phyloP scores from a whole-genome alignment of 2,797 vertebrate genomes.

The Neomorphus geoffroyi region DNA sequence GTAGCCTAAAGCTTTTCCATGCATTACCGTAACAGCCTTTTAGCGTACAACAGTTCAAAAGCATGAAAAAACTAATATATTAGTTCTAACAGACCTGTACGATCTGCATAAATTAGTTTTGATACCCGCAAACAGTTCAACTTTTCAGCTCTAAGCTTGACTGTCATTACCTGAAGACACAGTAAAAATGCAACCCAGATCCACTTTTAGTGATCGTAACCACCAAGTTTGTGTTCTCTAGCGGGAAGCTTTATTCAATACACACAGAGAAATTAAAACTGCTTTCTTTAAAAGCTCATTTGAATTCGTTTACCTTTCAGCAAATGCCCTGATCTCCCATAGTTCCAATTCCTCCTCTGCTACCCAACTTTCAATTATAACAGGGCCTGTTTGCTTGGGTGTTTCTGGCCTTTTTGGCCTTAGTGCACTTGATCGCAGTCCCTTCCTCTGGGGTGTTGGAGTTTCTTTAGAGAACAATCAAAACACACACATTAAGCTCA shows the following conservation, averaged over 20 bases:
- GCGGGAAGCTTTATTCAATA: not conserved
- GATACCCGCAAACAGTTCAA: not conserved
- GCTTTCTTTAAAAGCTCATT: not conserved
- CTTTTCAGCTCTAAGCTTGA: not conserved
- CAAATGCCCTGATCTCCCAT: constrained; percentile 98
- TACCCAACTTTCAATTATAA: constrained; percentile 96
- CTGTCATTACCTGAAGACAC: not conserved
- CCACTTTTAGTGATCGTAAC: not conserved
- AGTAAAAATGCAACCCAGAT: not conserved
- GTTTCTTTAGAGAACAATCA: constrained; percentile 83
- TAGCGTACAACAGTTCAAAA: not conserved
- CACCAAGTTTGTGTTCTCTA: not conserved
- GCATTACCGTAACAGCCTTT: not conserved
- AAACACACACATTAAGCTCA: constrained; percentile 25
- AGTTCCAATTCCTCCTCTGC: constrained; percentile 96
- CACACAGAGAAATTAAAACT: not conserved
- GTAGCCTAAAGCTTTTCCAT: not conserved
- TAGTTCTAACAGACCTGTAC: not conserved
- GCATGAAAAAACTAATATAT: not conserved
- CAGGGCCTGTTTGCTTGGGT: constrained; percentile 94
- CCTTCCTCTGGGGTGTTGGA: constrained; percentile 97
- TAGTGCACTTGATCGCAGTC: constrained; percentile 95
- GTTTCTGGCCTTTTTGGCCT: constrained; percentile 95
- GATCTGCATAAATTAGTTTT: not conserved
- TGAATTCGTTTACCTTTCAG: constrained; percentile 86